Base-by-base conservation (phyloP, 1,140 invertebrate species). In the Apis florea region DNA sequence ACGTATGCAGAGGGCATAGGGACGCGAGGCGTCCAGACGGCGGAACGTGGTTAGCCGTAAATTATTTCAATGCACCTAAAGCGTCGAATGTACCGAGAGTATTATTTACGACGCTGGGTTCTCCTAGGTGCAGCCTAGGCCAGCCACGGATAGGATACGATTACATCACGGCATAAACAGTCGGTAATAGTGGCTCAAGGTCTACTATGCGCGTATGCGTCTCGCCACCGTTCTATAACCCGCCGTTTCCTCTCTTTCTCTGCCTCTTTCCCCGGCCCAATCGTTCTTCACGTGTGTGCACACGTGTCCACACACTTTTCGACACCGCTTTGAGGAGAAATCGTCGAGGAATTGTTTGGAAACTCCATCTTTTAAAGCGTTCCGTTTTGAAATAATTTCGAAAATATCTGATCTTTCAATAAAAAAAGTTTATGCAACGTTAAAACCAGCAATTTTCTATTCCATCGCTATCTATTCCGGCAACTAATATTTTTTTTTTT, bases 181-280 rank as follows among this genome's bases (percentile, higher is more conserved):
- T 84, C 82, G 82, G 89, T 88, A 90, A 89, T 90, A 90, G 89
- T 89, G 88, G 89, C 88, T 90, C 89, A 90, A 90, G 89, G 89
- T 88, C 88, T 85, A 71, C 77, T 85, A 79, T 83, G 83, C 87
- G 80, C 84, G 72, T 83, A 84, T 70, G 78, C 71, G 64, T 82
- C 40, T 70, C 69, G 63, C 19, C 53, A 49, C 59, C 40, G 58
- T 71, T 86, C 84, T 66, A 82, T 70, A 61, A 54, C 51, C 24
- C 74, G 53, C n/a, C 31, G 40, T 69, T 69, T 51, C 47, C 47
- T 49, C 47, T 49, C n/a, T 68, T 68, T 24, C 67, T 13, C 11
- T 66, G 19, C 31, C 26, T 66, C 19, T 67, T 47, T 49, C 12
- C 40, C 6, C 19, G 6, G 11, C 40, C 12, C 13, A 13, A 67